Evolutionary conservation across 1,140 invertebrate genomes (phyloP).

Genomic region (Pinna nobilis): DNA sequence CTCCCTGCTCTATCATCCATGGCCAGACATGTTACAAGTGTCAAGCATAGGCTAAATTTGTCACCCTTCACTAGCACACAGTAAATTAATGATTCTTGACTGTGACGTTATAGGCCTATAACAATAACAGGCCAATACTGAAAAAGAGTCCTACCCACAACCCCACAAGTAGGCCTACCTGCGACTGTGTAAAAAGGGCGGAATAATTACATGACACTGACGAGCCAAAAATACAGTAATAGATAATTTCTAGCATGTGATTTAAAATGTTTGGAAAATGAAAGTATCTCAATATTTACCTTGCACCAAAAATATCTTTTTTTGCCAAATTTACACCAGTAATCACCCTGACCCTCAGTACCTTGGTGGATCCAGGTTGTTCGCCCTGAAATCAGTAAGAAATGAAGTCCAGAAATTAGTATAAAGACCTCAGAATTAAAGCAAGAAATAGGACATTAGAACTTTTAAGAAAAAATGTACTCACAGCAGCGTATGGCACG

Average conservation of each 20-base stretch:
- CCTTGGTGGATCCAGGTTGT: conserved; percentile 53
- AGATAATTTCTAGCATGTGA: not conserved
- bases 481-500: not conserved
- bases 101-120: no score
- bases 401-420: not conserved
- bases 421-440: not conserved
- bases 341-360: conserved; percentile 79
- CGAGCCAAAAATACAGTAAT: not conserved
- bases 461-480: not conserved
- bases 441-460: no score
- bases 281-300: conserved; percentile 77
- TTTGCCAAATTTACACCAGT: conserved; percentile 93
- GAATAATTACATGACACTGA: no score
- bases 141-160: no score
- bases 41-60: no score
- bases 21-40: no score
- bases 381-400: conserved; percentile 42
- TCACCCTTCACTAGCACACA: no score
- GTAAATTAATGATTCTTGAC: no score
- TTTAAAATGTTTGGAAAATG: not conserved
- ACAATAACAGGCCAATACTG: no score
- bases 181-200: no score
- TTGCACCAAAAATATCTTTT: conserved; percentile 98
- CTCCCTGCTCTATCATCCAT: no score
- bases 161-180: no score